Base-by-base conservation (phyloP, 2,113 vertebrate species). In the Urocolius indicus region DNA sequence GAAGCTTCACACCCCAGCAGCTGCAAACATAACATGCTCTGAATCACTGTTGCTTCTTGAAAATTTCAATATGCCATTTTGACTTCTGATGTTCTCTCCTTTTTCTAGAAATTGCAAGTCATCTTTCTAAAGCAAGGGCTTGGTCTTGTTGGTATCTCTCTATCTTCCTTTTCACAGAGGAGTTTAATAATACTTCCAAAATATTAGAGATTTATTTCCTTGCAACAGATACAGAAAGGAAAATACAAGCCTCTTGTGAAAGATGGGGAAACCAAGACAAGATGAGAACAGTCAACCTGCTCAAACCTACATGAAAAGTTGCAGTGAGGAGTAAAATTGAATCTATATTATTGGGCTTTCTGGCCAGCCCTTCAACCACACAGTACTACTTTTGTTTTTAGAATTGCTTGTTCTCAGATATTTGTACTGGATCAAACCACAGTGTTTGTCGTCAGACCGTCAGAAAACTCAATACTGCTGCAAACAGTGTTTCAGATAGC, bases 1-100 rank as follows among this genome's bases (percentile, higher is more conserved):
- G 61, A 93, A 68, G 79, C 61, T 94, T 96, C 93, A 93, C 90
- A 95, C 92, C 36, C 58, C 72, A 93, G 72, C 79, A 96, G 79
- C 85, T 92, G 83, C 79, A 97, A 88, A 96, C 36, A 51, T 76
- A 91, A 75, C 63, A 49, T 78, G 79, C 49, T 97, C 79, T 88
- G 85, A 89, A 89, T 78, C 92, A 94, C 61, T 1, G 3, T 34
- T 84, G 38, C 49, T 78, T 81, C 77, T 86, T 52, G 46, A 88
- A 94, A 86, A 90, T 68, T 84, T 93, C 76, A 67, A 59, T 61
- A 92, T 84, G 83, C 82, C 90, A 94, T 94, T 91, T 65, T 93
- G 68, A 92, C 72, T 95, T 77, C 23, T 77, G 52, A 29, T 80
- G 22, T 94, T 91, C 48, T 19, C 23, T 43, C 66, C 55, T 45